Base-by-base conservation (phyloP, 2,797 vertebrate genomes). In the Notolepis coatsorum region DNA sequence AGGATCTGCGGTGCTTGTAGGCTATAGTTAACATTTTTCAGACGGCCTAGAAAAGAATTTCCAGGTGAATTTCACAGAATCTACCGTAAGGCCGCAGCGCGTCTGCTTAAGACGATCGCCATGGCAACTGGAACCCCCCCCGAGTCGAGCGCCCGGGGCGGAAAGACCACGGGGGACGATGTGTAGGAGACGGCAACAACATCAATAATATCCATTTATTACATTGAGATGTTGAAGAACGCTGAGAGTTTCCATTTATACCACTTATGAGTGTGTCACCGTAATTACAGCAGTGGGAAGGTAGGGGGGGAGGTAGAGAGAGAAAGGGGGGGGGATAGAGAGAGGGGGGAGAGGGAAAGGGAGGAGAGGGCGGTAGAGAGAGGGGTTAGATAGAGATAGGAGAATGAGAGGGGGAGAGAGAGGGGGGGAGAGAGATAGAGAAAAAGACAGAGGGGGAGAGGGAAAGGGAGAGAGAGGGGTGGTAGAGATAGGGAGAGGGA, bases 401-500 rank as follows among this genome's bases (percentile, higher is more conserved):
- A n/a, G n/a, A n/a, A n/a, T n/a, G n/a, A n/a, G 6, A 6, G 33
- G 45, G 35, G 28, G 47, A 41, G 54, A 49, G 50, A 71, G 74
- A 82, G 42, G 17, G 38, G 37, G 59, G 54, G 33, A 54, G 38
- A 52, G 39, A 46, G 39, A 51, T 57, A 57, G 27, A 57, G 45
- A 23, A 35, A 51, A 70, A 85, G 70, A 82, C 75, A 35, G 70
- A 86, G 86, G 82, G 81, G 90, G 84, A 84, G 81, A 89, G 84
- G 89, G 88, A 85, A 91, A 88, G 80, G 64, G 81, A 88, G 93
- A 90, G 80, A 84, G 87, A 77, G 84, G 63, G 90, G 94, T 98
- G 17, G 42, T 47, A 68, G 54, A 57, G 33, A 25, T 23, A 43
- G 18, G 43, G 18, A 3, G 6, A 6, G 33, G 45, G 35, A 30